A percentile compares a stretch with the other conserved stretches of the same genome.
Conservation (phyloP, 2,888 invertebrate species). For the Onchidella celtica region DNA sequence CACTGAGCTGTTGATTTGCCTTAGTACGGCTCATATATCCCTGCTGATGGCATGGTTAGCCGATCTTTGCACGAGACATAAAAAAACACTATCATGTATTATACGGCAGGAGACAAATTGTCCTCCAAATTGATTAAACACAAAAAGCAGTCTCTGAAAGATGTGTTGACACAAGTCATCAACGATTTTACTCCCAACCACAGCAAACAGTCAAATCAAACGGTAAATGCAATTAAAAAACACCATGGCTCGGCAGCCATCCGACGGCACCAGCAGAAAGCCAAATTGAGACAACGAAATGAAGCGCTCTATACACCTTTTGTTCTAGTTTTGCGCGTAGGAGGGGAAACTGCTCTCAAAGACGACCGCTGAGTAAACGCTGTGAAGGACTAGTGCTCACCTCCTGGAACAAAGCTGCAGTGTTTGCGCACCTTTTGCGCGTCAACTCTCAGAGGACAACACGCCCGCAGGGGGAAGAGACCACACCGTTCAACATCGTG, state of each 20-base stretch:
- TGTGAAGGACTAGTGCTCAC: neutral
- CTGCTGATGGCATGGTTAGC: no score
- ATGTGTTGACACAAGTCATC: neutral
- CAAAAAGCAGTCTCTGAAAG: neutral
- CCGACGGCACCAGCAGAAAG: no score
- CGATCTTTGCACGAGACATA: no score
- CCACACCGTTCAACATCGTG: neutral
- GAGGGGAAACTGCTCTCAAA: neutral
- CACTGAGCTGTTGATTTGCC: no score
- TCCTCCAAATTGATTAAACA: neutral
- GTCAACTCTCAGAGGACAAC: neutral
- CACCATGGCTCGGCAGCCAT: neutral
- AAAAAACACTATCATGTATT: no score
- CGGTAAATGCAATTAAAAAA: neutral
- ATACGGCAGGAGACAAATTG: neutral
- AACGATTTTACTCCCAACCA: neutral
- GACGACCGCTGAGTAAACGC: neutral
- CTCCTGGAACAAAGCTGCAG: neutral
- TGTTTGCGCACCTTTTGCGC: slow-evolving; percentile 27
- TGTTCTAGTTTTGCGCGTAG: neutral
- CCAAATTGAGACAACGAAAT: no score
- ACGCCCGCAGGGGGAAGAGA: neutral
- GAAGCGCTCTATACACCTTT: no score
- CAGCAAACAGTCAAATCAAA: neutral
- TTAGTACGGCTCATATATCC: no score